These are phyloP conservation scores for Proterorhinus semilunaris DNA, from an alignment of 2,113 vertebrate genomes.

Conservation along the genomic window DNA sequence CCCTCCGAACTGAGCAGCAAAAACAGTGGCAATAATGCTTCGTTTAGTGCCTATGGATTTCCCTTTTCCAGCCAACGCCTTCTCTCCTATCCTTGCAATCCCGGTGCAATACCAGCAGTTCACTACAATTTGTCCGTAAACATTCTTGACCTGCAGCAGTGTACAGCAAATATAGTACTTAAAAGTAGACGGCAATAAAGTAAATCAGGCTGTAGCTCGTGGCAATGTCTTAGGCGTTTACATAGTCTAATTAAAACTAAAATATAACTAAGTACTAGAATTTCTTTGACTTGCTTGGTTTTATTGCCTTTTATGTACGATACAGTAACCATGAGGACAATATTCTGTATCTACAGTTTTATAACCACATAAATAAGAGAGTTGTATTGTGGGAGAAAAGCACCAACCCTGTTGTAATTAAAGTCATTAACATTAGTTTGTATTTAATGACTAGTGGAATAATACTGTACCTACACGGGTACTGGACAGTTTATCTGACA, in stretches of 20 bases:
- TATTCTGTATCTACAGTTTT: not conserved
- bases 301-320: too few relatives aligned
- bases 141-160: constrained; percentile 36
- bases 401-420: constrained; percentile 46
- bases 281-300: too few relatives aligned
- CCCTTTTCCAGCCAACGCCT: constrained; percentile 23
- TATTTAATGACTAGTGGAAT: constrained; percentile 17
- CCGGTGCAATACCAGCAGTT: constrained; percentile 7
- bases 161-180: constrained; percentile 33
- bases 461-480: not conserved
- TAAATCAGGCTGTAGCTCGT: too few relatives aligned
- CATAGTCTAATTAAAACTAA: too few relatives aligned
- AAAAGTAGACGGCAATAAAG: not conserved
- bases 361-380: not conserved
- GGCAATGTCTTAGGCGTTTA: too few relatives aligned
- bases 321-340: too few relatives aligned
- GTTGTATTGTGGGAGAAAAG: constrained; percentile 66
- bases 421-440: constrained; percentile 20
- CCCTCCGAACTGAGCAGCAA: constrained; percentile 73
- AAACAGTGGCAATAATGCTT: constrained; percentile 39
- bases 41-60: constrained; percentile 54
- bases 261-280: too few relatives aligned
- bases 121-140: too few relatives aligned
- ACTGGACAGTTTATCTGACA: constrained; percentile 2
- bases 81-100: constrained; percentile 23